Percentiles rank a stretch among this genome's conserved stretches.
phyloP scores from a whole-genome alignment of 2,888 invertebrate species.

The Luperina testacea region DNA sequence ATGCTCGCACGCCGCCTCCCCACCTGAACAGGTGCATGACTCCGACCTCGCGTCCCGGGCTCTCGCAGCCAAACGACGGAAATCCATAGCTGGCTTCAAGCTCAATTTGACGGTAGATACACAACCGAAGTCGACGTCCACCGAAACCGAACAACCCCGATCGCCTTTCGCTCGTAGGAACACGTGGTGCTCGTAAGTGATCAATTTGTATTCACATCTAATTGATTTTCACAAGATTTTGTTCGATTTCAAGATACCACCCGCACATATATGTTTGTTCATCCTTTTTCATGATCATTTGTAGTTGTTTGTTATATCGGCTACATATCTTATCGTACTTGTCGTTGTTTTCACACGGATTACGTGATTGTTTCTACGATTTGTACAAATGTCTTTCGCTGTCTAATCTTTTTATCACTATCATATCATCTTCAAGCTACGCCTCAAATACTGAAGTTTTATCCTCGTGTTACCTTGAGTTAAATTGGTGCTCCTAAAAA shows the following conservation, averaged over 20 bases:
- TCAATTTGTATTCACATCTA: constrained; percentile 51
- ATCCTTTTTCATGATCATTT: constrained; percentile 39
- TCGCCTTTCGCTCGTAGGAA: constrained; percentile 84
- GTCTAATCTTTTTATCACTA: constrained; percentile 65
- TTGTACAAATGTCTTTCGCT: constrained; percentile 65
- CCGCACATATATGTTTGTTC: constrained; percentile 16
- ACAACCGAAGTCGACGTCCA: constrained; percentile 75
- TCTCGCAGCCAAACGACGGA: constrained; percentile 86
- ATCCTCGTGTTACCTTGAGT: constrained; percentile 57
- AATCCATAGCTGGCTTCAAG: constrained; percentile 86
- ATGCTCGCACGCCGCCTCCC: constrained; percentile 80
- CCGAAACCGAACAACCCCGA: constrained; percentile 79
- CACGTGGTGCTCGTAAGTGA: constrained; percentile 90
- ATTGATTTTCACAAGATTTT: constrained; percentile 58
- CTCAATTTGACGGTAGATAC: constrained; percentile 81
- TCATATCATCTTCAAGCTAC: constrained; percentile 36
- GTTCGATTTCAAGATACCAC: constrained; percentile 20
- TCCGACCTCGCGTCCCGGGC: constrained; percentile 85
- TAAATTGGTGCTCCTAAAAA: constrained; percentile 53
- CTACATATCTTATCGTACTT: constrained; percentile 73
- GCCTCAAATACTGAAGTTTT: constrained; percentile 28
- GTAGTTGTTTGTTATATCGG: constrained; percentile 70
- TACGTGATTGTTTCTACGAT: constrained; percentile 71
- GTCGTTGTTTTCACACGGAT: constrained; percentile 71
- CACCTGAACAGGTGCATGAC: constrained; percentile 80